These are phyloP conservation scores for Alviniconcha strummeri DNA, from an alignment of 2,888 invertebrate species.

Conservation along the genomic window DNA sequence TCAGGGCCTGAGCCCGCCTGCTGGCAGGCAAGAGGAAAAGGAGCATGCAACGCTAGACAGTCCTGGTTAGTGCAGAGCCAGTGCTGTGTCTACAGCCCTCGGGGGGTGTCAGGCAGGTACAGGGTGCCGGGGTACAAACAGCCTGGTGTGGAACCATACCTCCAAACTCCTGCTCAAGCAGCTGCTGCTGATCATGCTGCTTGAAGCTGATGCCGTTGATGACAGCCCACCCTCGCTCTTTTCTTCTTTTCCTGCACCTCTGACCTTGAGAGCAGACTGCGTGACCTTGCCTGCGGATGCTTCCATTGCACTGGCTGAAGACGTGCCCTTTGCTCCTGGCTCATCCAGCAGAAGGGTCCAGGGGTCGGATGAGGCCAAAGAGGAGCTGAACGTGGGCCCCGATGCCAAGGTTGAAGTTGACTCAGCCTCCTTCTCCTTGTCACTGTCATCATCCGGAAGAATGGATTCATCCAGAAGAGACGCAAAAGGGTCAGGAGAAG, in stretches of 20 bases:
- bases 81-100: no score
- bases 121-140: not conserved
- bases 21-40: not conserved
- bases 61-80: not conserved
- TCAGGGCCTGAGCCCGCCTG: not conserved
- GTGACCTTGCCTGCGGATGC: not conserved
- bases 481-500: not conserved
- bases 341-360: constrained; percentile 28
- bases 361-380: constrained; percentile 2
- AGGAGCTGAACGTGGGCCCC: not conserved
- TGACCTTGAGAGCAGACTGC: not conserved
- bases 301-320: not conserved
- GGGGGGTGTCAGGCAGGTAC: not conserved
- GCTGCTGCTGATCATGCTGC: not conserved
- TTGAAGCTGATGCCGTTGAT: not conserved
- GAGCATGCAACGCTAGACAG: constrained; percentile 6
- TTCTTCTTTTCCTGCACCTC: not conserved
- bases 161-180: not conserved
- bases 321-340: not conserved
- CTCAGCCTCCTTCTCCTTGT: constrained; percentile 7
- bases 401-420: not conserved
- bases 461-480: not conserved
- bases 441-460: not conserved
- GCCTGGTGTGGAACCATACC: not conserved
- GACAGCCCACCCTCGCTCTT: not conserved